Base-by-base conservation (phyloP, 2,888 invertebrate genomes). In the Drosophila greeni region DNA sequence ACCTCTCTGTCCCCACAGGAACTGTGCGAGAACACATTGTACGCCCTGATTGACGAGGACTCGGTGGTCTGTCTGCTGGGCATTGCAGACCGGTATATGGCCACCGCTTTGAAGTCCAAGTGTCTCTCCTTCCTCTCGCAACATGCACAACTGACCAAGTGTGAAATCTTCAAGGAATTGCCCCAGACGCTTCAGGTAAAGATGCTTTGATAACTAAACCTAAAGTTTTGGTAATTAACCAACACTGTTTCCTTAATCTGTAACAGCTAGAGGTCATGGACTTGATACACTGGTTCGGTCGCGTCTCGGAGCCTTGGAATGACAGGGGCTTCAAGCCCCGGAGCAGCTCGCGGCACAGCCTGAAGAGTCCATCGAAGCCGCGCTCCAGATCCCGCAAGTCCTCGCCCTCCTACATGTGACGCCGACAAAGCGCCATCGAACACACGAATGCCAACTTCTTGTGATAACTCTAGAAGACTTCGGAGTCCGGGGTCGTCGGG, bases 41-140 rank as follows among this genome's bases (percentile, higher is more conserved):
- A 91, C 73, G 86, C 89, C 8, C 90, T 91, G 77, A 90, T 93
- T 56, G 92, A 93, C 84, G 91, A 91, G 59, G 92, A 93, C 56
- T 91, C 91, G 5, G 92, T 91, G 2, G 88, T 93, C 47, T 93
- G 92, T 84, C 90, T 93, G 51, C 88, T 93, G 48, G 91, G 91
- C 71, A 90, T 93, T 82, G 92, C 92, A 4, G 93, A 93, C 87
- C 92, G 92, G 73, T 92, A 92, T 81, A 91, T 91, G 86, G 92
- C 92, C 16, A 77, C 79, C 7, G 82, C 75, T 2, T 64, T 88
- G 18, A 87, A 87, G 70, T 82, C 87, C 43, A 87, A 85, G 70
- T 87, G 87, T 64, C 73, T 88, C 49, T 84, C 87, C 47, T 87
- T 87, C 73, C 73, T 88, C 54, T 87, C 87, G 49, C 87, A 87